phyloP scores from a whole-genome alignment of 2,113 vertebrate genomes.

The Galemys pyrenaicus region DNA sequence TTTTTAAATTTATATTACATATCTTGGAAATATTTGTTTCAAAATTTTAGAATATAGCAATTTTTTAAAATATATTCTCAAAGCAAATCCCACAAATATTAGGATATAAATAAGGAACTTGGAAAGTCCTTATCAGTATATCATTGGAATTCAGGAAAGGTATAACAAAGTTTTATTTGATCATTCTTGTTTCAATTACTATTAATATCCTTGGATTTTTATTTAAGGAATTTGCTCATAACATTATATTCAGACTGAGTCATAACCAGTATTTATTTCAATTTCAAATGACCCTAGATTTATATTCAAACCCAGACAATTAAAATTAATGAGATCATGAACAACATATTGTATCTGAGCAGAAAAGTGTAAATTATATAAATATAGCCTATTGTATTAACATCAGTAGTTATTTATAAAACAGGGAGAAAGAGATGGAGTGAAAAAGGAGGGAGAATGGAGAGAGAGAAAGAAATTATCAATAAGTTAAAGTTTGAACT shows the following conservation, averaged over 20 bases:
- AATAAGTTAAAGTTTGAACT: neutral
- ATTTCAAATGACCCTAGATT: neutral
- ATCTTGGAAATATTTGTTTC: neutral
- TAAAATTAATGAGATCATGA: neutral
- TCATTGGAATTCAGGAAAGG: neutral
- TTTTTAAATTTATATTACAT: neutral
- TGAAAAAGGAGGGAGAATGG: too few relatives aligned
- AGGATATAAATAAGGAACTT: neutral
- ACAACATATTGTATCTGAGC: neutral
- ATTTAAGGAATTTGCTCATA: neutral
- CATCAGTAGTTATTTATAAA: neutral
- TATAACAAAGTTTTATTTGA: neutral
- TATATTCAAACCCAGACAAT: neutral
- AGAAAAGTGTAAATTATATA: neutral
- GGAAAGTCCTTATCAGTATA: neutral
- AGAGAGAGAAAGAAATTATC: neutral
- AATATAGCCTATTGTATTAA: neutral
- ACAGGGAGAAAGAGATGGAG: neutral
- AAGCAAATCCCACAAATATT: neutral
- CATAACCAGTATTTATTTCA: constrained; percentile 3
- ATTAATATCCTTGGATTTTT: neutral
- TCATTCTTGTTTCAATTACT: neutral
- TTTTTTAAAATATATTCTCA: neutral
- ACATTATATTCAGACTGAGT: neutral
- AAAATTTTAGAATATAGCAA: neutral